Evolutionary conservation across 2,888 invertebrate species (phyloP).

Genomic region (Aricia artaxerxes): DNA sequence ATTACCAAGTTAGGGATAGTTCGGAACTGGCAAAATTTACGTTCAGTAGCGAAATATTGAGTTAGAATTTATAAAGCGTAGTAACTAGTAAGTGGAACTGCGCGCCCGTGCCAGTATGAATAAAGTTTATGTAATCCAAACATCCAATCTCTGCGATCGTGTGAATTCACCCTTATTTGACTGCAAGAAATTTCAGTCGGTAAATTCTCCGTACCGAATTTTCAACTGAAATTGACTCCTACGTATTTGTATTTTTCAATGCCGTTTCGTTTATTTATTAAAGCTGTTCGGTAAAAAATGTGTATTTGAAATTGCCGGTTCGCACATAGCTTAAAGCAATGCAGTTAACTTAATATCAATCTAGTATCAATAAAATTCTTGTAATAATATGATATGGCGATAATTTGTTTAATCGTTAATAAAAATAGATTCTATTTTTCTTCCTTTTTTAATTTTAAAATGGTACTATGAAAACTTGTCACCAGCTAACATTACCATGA

Average conservation of each 20-base stretch:
- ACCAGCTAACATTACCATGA: neutral
- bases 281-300: conserved; percentile 29
- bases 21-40: conserved; percentile 50
- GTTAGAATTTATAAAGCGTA: conserved; percentile 46
- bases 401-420: too few species aligned
- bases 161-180: conserved; percentile 14
- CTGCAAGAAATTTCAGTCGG: conserved; percentile 9
- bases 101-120: neutral
- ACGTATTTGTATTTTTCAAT: conserved; percentile 29
- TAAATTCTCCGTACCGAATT: conserved; percentile 8
- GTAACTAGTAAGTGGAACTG: conserved; percentile 43
- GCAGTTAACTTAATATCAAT: neutral
- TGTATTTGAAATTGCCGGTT: neutral
- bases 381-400: too few species aligned
- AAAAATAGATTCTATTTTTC: too few species aligned
- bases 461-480: neutral
- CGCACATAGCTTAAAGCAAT: neutral
- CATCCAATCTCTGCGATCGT: neutral
- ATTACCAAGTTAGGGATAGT: conserved; percentile 48
- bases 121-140: conserved; percentile 11
- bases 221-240: conserved; percentile 36
- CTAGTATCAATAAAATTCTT: too few species aligned
- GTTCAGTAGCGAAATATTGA: conserved; percentile 45
- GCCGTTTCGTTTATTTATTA: conserved; percentile 33
- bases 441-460: too few species aligned